These are phyloP conservation scores for Rhynchotus rufescens DNA, from an alignment of 2,797 vertebrate genomes.

Conservation along the genomic window DNA sequence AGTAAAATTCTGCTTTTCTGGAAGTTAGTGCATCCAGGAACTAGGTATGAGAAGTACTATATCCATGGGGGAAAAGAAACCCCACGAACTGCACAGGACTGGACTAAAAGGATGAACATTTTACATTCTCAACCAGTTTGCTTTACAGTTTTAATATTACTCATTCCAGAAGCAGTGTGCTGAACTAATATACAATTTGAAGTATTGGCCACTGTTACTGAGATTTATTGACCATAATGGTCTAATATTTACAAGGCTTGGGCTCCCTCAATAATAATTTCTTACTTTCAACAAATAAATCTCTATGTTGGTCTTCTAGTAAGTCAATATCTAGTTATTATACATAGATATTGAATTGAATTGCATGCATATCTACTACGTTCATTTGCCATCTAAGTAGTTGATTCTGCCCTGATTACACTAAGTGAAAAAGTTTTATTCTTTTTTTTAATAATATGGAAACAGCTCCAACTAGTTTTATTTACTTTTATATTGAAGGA, in stretches of 20 bases:
- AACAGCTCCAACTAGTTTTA: background rate
- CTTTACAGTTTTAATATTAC: background rate
- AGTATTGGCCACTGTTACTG: background rate
- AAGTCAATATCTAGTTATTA: conserved; percentile 23
- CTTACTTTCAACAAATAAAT: background rate
- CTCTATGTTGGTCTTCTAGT: background rate
- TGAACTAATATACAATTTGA: background rate
- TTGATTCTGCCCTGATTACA: background rate
- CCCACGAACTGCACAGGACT: background rate
- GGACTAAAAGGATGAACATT: background rate
- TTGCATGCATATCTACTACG: background rate
- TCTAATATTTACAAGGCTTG: conserved; percentile 8
- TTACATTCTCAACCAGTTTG: background rate
- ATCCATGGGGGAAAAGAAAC: background rate
- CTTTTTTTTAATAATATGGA: background rate
- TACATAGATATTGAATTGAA: background rate
- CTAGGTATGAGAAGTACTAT: background rate
- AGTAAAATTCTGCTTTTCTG: background rate
- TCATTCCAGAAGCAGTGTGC: background rate
- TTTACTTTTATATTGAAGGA: background rate
- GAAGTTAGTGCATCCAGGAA: background rate
- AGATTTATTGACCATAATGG: background rate
- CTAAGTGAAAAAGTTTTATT: background rate
- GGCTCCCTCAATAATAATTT: background rate
- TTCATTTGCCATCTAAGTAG: background rate